phyloP scores from a whole-genome alignment of 2,888 invertebrate species.

The Anodontia alba region DNA sequence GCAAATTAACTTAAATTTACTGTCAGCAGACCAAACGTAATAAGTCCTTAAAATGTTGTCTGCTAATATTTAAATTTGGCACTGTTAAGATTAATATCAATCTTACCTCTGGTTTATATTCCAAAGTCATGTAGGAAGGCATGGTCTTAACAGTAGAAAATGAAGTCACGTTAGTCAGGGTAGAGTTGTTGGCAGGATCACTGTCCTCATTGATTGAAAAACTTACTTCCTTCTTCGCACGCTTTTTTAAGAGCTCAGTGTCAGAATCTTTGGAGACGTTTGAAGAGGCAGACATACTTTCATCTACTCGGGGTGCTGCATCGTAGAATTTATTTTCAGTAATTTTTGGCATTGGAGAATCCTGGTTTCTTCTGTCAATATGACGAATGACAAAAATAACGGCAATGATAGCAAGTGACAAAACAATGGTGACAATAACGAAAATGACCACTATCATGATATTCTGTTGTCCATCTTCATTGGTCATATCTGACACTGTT shows the following conservation, averaged over 20 bases:
- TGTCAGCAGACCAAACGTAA: no score
- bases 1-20: no score
- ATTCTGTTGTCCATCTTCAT: constrained; percentile 66
- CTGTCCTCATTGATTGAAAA: constrained; percentile 75
- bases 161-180: constrained; percentile 71
- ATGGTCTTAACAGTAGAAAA: constrained; percentile 74
- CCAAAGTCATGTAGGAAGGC: constrained; percentile 66
- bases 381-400: constrained; percentile 74
- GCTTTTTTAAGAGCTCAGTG: constrained; percentile 69
- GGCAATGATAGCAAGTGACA: constrained; percentile 73
- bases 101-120: constrained; percentile 72
- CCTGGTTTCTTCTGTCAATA: constrained; percentile 63
- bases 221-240: constrained; percentile 78
- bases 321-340: constrained; percentile 59
- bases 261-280: constrained; percentile 65
- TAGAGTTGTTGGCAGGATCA: constrained; percentile 70
- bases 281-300: constrained; percentile 63
- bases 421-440: constrained; percentile 69
- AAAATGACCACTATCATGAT: constrained; percentile 74
- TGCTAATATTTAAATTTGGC: no score
- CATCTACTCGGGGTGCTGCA: constrained; percentile 50
- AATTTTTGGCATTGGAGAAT: constrained; percentile 48
- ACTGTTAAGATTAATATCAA: no score
- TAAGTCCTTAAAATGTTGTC: no score
- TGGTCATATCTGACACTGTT: constrained; percentile 48